Conservation (phyloP, 2,113 vertebrate species). For the Eonycteris spelaea region DNA sequence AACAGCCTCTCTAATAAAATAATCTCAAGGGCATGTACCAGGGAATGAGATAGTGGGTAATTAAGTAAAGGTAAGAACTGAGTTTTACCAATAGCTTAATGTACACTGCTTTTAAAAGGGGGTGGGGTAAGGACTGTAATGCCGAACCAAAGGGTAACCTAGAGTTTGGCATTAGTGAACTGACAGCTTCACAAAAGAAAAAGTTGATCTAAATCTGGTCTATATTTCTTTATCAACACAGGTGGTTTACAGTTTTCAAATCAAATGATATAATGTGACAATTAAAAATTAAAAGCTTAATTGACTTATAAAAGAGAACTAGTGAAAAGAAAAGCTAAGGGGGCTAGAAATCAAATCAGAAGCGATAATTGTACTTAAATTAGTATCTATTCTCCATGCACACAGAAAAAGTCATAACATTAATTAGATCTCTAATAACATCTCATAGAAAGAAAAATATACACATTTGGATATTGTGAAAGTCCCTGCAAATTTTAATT, state of each 20-base stretch:
- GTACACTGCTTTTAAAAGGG: not conserved
- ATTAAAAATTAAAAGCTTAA: conserved; percentile 37
- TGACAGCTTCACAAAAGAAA: not conserved
- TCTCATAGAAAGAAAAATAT: conserved; percentile 12
- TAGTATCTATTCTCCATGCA: conserved; percentile 2
- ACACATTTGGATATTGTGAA: conserved; percentile 4
- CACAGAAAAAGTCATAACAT: not conserved
- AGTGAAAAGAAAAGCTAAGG: conserved; percentile 20
- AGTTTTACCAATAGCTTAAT: not conserved
- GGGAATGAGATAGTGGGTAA: not conserved
- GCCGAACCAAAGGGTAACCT: not conserved
- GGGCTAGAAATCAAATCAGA: conserved; percentile 18
- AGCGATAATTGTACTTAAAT: conserved; percentile 23
- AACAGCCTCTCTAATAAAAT: not conserved
- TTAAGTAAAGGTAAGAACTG: not conserved
- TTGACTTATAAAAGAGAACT: not conserved
- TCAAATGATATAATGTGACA: conserved; percentile 38
- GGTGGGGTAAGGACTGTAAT: not conserved
- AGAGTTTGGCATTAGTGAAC: not conserved
- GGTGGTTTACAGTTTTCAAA: not conserved
- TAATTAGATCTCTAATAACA: conserved; percentile 31
- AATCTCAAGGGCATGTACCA: conserved; percentile 15
- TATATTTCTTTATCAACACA: not conserved
- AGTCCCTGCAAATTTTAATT: conserved; percentile 8
- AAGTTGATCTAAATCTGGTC: not conserved